Evolutionary conservation across 2,888 invertebrate species (phyloP).

Genomic region (Sinohyriopsis cumingii): DNA sequence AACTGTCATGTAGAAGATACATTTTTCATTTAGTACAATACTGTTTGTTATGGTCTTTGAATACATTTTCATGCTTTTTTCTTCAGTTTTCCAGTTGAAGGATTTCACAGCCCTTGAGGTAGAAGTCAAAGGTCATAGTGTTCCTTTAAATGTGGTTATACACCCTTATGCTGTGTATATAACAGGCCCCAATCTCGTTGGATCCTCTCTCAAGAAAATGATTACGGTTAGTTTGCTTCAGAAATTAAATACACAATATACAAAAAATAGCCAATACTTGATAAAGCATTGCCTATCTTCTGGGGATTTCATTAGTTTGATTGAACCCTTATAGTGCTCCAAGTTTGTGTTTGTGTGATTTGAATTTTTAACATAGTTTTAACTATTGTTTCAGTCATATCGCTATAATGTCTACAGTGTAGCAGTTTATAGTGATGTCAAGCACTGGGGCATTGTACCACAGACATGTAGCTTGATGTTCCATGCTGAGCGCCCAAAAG

Average conservation of each 20-base stretch:
- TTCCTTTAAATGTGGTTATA: conserved; percentile 66
- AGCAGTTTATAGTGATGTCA: too few species aligned
- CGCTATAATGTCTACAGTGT: too few species aligned
- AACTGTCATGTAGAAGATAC: too few species aligned
- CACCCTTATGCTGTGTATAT: conserved; percentile 69
- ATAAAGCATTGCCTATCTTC: background rate
- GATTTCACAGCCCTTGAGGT: conserved; percentile 67
- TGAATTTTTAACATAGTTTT: too few species aligned
- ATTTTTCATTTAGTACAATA: too few species aligned
- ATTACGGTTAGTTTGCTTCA: conserved; percentile 57
- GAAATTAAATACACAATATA: too few species aligned
- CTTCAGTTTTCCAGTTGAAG: conserved; percentile 44
- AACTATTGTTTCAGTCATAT: too few species aligned
- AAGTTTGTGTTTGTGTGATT: background rate
- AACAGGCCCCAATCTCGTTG: conserved; percentile 62
- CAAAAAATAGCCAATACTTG: background rate
- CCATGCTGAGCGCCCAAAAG: too few species aligned
- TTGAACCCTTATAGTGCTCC: background rate
- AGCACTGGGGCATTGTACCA: too few species aligned
- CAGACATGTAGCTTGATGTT: too few species aligned
- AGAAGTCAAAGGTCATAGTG: conserved; percentile 67
- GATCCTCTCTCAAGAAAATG: conserved; percentile 64
- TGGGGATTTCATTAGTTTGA: too few species aligned
- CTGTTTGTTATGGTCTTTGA: too few species aligned
- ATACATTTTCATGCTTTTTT: background rate